A percentile compares a stretch with the other conserved stretches of the same genome.
phyloP scores from a whole-genome alignment of 2,797 vertebrate genomes.

The Pogonophryne albipinna region DNA sequence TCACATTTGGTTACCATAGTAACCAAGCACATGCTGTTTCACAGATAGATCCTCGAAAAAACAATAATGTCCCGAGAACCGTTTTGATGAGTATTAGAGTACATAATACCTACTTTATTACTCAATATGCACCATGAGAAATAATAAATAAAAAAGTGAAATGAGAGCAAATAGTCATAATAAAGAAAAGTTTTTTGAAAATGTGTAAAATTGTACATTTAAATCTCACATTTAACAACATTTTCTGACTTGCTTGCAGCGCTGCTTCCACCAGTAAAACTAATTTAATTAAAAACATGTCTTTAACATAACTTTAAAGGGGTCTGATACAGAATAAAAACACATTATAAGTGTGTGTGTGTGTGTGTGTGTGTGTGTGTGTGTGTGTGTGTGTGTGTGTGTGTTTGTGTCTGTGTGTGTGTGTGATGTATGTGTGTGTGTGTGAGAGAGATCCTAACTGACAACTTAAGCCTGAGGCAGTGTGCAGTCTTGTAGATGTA shows the following conservation, averaged over 20 bases:
- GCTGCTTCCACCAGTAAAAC: background rate
- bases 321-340: background rate
- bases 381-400: background rate
- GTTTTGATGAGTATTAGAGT: background rate
- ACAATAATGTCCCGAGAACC: slow-evolving; percentile 8
- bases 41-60: background rate
- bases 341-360: background rate
- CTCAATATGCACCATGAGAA: too few relatives aligned
- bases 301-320: background rate
- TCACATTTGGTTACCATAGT: slow-evolving; percentile 18
- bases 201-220: background rate
- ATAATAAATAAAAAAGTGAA: too few relatives aligned
- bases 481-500: slow-evolving; percentile 37
- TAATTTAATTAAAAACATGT: background rate
- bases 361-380: background rate
- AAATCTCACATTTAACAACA: background rate
- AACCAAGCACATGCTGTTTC: slow-evolving; percentile 9
- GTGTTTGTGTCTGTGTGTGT: background rate
- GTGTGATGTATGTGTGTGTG: too few relatives aligned
- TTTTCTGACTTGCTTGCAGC: background rate
- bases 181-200: too few relatives aligned
- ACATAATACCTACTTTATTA: too few relatives aligned
- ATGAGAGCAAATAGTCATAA: too few relatives aligned
- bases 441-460: slow-evolving; percentile 49
- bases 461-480: slow-evolving; percentile 66